phyloP scores from a whole-genome alignment of 2,888 invertebrate genomes.

The Proisotoma minuta region DNA sequence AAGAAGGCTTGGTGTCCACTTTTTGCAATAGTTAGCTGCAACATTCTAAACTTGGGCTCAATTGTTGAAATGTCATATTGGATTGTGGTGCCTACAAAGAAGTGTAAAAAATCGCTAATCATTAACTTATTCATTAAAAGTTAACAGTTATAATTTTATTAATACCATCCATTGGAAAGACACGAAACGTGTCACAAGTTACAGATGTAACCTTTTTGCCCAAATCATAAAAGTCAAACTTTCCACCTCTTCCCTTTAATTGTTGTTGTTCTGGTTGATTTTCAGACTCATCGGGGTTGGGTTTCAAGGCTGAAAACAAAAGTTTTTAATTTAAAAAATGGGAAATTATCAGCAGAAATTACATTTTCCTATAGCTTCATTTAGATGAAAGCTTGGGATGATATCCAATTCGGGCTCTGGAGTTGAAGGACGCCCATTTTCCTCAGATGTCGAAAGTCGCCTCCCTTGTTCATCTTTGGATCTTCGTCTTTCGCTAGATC shows the following conservation, averaged over 20 bases:
- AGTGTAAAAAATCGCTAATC: too few species aligned
- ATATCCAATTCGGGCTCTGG: background rate
- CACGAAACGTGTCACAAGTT: slow-evolving; percentile 31
- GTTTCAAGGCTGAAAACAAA: background rate
- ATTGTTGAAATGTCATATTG: slow-evolving; percentile 41
- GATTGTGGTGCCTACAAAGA: slow-evolving; percentile 29
- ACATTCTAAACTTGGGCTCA: slow-evolving; percentile 40
- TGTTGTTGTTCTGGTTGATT: background rate
- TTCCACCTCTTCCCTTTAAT: background rate
- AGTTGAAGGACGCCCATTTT: background rate
- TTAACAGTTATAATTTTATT: too few species aligned
- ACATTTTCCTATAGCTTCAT: background rate
- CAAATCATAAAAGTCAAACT: slow-evolving; percentile 33
- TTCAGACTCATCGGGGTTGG: background rate
- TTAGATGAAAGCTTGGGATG: slow-evolving; percentile 12
- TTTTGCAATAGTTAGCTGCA: slow-evolving; percentile 36
- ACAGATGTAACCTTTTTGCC: slow-evolving; percentile 35
- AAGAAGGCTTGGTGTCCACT: slow-evolving; percentile 36
- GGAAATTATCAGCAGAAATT: background rate
- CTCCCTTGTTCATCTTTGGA: background rate
- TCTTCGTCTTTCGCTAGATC: background rate
- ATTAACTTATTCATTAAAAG: too few species aligned
- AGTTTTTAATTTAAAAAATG: background rate
- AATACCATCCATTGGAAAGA: slow-evolving; percentile 44
- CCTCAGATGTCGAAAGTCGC: background rate